Evolutionary conservation across 2,888 invertebrate genomes (phyloP).

Genomic region (Drosophila aldrichi): DNA sequence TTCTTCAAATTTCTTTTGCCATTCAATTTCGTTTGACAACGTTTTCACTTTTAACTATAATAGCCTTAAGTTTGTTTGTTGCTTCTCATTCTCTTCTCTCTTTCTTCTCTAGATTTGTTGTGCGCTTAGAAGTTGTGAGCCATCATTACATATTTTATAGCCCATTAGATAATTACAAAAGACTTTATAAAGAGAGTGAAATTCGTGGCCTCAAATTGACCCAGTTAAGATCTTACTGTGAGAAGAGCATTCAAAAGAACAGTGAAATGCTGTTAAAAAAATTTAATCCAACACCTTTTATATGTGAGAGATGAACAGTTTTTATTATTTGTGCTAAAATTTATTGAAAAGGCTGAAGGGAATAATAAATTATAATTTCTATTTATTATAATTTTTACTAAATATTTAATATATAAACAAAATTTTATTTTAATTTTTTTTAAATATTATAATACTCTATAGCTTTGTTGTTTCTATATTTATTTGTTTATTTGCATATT

Average conservation of each 20-base stretch:
- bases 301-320: background rate
- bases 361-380: background rate
- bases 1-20: slow-evolving; percentile 74
- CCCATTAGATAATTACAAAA: slow-evolving; percentile 61
- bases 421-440: no score
- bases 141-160: slow-evolving; percentile 33
- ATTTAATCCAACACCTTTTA: background rate
- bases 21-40: slow-evolving; percentile 70
- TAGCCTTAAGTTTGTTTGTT: slow-evolving; percentile 22
- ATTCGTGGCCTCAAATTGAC: slow-evolving; percentile 36
- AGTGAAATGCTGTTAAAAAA: background rate
- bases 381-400: no score
- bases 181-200: slow-evolving; percentile 61
- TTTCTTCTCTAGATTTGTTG: background rate
- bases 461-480: no score
- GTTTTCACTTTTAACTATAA: slow-evolving; percentile 71
- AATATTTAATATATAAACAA: no score
- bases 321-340: background rate
- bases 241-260: slow-evolving; percentile 23
- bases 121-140: slow-evolving; percentile 23
- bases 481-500: no score
- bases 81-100: slow-evolving; percentile 21
- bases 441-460: no score
- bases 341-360: background rate
- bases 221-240: slow-evolving; percentile 7